Percentiles rank a stretch among this genome's conserved stretches.
Evolutionary conservation across 2,113 vertebrate species (phyloP).

Genomic region (Amphiprion ocellaris): DNA sequence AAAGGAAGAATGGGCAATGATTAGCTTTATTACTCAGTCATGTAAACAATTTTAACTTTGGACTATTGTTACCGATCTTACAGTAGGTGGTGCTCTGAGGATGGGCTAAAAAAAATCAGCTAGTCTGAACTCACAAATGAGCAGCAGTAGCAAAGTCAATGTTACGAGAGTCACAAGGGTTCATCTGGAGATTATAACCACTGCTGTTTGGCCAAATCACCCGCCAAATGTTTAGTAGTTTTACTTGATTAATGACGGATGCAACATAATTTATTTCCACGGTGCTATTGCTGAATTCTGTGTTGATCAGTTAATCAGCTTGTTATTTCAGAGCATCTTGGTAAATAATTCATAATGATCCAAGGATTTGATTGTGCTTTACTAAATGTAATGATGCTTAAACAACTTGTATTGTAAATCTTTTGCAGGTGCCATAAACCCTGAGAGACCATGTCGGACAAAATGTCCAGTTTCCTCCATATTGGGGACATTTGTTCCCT

Average conservation of each 20-base stretch:
- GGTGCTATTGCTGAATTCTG: too few relatives aligned
- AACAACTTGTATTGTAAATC: constrained; percentile 9
- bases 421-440: constrained; percentile 77
- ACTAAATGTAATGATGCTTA: background rate
- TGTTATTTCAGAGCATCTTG: too few relatives aligned
- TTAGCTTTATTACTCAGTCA: background rate
- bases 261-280: too few relatives aligned
- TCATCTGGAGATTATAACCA: too few relatives aligned
- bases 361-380: background rate
- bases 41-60: background rate
- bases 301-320: too few relatives aligned
- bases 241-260: too few relatives aligned
- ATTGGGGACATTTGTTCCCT: constrained; percentile 99
- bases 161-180: too few relatives aligned
- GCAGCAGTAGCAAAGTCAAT: background rate
- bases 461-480: constrained; percentile 99
- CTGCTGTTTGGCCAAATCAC: too few relatives aligned
- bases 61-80: background rate
- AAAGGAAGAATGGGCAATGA: background rate
- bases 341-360: too few relatives aligned
- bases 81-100: constrained; percentile 20
- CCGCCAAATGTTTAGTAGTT: too few relatives aligned
- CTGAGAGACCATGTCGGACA: constrained; percentile 94
- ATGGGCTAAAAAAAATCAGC: background rate
- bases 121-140: background rate